Evolutionary conservation across 1,140 invertebrate species (phyloP), one percentile per base, ranked within the genome.

Genomic region (Drosophila insularis): DNA sequence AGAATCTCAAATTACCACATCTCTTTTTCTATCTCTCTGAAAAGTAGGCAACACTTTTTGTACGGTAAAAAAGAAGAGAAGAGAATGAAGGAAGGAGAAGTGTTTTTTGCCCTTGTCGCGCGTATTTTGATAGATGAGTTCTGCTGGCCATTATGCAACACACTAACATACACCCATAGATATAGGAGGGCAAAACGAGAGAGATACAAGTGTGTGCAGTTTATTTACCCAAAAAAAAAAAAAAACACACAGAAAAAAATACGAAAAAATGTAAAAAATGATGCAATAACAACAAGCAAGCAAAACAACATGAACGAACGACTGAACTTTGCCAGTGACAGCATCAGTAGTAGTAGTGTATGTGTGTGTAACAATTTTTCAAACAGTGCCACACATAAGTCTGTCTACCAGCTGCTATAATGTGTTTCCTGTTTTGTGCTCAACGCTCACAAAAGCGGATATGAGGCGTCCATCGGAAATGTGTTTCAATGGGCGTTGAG

Each of bases 401-500:
- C 84, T 87, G 77, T 86, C 84, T 89, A 87, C 80, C 84, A 84
- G 82, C 84, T 89, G 84, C 80, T 84, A 84, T 87, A 89, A 87
- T 87, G 84, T 87, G 80, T 89, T 87, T 87, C 84, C 84, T 87
- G 84, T 87, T 87, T 39, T 87, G 80, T 87, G 84, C 76, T 80
- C 78, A 80, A 78, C 82, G 79, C 82, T 86, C 78, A 79, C 74
- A 82, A 86, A 80, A 84, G 75, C 82, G 84, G 82, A 87, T 87
- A 87, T 87, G 82, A 89, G 79, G 76, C 60, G 53, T 60, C 61
- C 53, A 50, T 59, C 69, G 69, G 69, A 71, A 71, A 66, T 71
- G 69, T 71, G 69, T 66, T 71, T 66, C 66, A 43, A 53, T 62
- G 35, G 59, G 65, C 64, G 64, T 59, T 50, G 37, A 55, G 31